Conservation (phyloP, 2,113 vertebrate species). For the Passerina amoena region DNA sequence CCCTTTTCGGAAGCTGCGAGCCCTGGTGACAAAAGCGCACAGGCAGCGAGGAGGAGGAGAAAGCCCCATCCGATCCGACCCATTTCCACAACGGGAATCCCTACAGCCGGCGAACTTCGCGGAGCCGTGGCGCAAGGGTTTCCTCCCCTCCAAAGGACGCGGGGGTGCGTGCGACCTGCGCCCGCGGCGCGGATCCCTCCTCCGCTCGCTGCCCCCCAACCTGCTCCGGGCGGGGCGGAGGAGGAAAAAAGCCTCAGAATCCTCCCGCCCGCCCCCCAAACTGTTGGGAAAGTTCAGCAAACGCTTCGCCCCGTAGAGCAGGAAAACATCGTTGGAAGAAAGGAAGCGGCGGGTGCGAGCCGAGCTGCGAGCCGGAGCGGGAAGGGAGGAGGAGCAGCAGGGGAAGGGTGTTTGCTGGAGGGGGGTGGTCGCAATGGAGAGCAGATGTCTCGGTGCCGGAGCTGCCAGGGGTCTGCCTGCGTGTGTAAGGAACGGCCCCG, state of each 20-base stretch:
- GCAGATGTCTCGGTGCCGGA: slow-evolving; percentile 50
- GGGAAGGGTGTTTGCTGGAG: slow-evolving; percentile 46
- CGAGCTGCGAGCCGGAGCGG: slow-evolving; percentile 26
- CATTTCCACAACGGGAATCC: slow-evolving; percentile 73
- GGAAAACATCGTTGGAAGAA: slow-evolving; percentile 36
- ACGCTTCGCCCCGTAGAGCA: slow-evolving; percentile 12
- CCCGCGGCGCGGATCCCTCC: background rate
- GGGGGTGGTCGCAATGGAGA: slow-evolving; percentile 35
- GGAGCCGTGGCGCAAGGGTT: background rate
- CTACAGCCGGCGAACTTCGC: background rate
- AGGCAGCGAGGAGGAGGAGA: slow-evolving; percentile 54
- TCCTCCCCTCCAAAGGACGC: background rate
- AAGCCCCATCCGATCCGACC: slow-evolving; percentile 79
- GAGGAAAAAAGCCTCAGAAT: background rate
- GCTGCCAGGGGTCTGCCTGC: slow-evolving; percentile 22
- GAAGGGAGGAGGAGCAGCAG: slow-evolving; percentile 36
- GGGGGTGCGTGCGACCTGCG: background rate
- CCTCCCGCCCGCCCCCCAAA: background rate
- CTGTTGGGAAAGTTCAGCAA: slow-evolving; percentile 38
- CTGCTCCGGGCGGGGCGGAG: background rate
- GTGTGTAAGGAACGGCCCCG: background rate
- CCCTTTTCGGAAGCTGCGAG: slow-evolving; percentile 72
- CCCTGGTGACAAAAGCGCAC: slow-evolving; percentile 56
- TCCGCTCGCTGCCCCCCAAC: background rate
- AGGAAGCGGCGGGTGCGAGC: slow-evolving; percentile 38